phyloP scores from a whole-genome alignment of 2,113 vertebrate species.

The Globicephala melas region DNA sequence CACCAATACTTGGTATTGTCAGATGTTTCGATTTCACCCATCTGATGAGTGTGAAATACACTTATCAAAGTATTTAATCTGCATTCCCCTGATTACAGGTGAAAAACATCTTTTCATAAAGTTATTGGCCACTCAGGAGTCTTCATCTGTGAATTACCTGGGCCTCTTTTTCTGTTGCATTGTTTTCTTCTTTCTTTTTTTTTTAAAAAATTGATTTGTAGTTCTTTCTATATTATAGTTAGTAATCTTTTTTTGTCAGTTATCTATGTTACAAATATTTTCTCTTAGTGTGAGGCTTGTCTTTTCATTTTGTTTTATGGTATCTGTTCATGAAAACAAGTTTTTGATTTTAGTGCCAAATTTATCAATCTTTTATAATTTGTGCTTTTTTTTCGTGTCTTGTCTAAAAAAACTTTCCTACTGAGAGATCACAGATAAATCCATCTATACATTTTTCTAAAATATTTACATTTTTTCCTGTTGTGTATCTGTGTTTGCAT shows the following conservation, averaged over 20 bases:
- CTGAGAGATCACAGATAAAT: not conserved
- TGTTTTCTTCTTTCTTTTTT: not conserved
- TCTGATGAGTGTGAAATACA: not conserved
- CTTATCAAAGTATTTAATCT: not conserved
- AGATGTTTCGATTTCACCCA: not conserved
- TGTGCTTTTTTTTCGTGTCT: not conserved
- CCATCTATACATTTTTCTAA: not conserved
- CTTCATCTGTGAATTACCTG: not conserved
- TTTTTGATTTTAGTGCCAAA: not conserved
- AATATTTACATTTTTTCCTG: not conserved
- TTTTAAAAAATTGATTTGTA: not conserved
- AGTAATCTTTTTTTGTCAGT: not conserved
- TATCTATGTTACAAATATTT: slow-evolving; percentile 22
- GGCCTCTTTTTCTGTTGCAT: not conserved
- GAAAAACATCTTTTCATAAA: not conserved
- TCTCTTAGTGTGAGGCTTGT: not conserved
- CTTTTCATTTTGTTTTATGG: not conserved
- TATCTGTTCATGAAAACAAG: not conserved
- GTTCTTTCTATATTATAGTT: not conserved
- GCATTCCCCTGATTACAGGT: not conserved
- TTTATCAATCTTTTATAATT: not conserved
- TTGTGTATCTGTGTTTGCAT: not conserved
- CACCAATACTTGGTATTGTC: not conserved
- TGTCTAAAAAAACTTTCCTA: not conserved
- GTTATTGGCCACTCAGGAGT: not conserved